Conservation (phyloP, 2,797 vertebrate genomes). For the Bradypus variegatus region DNA sequence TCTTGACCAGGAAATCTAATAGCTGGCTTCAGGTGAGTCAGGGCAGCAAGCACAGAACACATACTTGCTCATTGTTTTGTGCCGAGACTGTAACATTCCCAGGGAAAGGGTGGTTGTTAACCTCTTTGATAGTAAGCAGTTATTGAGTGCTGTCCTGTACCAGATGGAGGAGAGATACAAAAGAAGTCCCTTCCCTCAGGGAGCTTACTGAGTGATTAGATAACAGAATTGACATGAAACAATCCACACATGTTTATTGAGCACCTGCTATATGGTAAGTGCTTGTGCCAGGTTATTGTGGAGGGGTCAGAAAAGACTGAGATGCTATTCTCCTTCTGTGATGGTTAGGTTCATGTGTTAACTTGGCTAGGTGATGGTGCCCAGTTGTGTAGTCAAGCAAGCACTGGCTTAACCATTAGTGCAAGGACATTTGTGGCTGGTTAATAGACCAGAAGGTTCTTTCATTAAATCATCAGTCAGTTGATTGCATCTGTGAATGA, state of each 20-base stretch:
- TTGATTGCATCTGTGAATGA: no score
- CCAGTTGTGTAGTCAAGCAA: no score
- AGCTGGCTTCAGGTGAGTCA: conserved; percentile 19
- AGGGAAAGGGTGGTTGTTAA: neutral
- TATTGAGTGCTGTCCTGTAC: neutral
- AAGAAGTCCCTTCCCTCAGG: neutral
- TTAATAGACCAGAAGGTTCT: no score
- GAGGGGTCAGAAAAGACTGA: neutral
- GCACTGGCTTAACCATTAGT: no score
- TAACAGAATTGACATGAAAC: conserved; percentile 4
- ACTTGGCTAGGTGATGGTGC: no score
- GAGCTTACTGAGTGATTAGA: neutral
- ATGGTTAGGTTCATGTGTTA: no score
- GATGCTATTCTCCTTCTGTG: neutral
- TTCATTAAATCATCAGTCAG: no score
- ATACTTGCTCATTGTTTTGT: conserved; percentile 22
- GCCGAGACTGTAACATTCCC: neutral
- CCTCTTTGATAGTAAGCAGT: conserved; percentile 2
- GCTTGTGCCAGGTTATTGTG: neutral
- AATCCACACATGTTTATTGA: neutral
- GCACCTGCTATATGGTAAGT: neutral
- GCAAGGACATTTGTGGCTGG: no score
- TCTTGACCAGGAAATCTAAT: neutral
- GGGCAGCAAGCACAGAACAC: neutral
- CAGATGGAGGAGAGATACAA: neutral